phyloP scores from a whole-genome alignment of 2,797 vertebrate genomes.

The Pangasius djambal region DNA sequence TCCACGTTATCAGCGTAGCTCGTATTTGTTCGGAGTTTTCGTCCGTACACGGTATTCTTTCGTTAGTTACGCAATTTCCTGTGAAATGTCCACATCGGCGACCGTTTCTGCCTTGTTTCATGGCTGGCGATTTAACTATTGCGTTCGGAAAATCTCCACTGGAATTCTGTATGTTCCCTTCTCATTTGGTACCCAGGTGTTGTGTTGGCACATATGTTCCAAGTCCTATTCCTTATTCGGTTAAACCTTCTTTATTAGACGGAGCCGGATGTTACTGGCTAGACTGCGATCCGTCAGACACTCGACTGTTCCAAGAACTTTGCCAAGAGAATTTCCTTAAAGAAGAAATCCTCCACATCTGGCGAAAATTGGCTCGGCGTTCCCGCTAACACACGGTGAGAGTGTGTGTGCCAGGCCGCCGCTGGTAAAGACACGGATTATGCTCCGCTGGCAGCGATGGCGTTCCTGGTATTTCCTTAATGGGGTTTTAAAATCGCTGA shows the following conservation, averaged over 20 bases:
- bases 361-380: background rate
- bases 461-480: slow-evolving; percentile 10
- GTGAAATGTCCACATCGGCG: background rate
- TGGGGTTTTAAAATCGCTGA: background rate
- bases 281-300: background rate
- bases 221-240: slow-evolving; percentile 11
- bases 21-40: background rate
- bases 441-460: slow-evolving; percentile 3
- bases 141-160: background rate
- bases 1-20: background rate
- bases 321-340: background rate
- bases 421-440: background rate
- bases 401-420: background rate
- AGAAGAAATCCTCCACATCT: slow-evolving; percentile 18
- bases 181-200: slow-evolving; percentile 29
- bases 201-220: slow-evolving; percentile 29
- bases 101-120: background rate
- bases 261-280: slow-evolving; percentile 14
- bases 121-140: background rate
- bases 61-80: background rate
- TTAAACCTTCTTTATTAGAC: slow-evolving; percentile 31
- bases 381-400: background rate
- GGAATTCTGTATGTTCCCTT: background rate
- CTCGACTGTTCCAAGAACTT: background rate
- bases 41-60: background rate